Evolutionary conservation across 2,888 invertebrate genomes (phyloP), one percentile per base, ranked within the genome.

Genomic region (Cyclophora albipunctata): DNA sequence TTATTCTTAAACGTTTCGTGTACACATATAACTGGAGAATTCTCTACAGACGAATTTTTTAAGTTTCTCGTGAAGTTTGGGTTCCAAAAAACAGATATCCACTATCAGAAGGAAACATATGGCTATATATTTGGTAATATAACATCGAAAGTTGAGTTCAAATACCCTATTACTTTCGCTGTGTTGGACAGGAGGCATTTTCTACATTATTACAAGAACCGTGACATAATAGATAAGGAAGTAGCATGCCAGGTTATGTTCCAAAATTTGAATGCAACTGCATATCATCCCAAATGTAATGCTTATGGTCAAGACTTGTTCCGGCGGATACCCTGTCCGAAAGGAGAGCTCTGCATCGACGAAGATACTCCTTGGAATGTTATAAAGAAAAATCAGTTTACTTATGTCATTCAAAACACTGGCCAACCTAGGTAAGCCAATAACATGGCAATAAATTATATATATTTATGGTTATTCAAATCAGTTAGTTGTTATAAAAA

Each of bases 121-220:
- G 98, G 98, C 46, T 98, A 96, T 81, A 96, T 99, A 66, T 99
- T 96, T 78, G 99, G 99, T 7, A 98, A 98, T 79, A 92, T 98
- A 45, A 96, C 98, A 34, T 91, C 95, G 0, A 90, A 87, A 58
- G 85, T 90, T 45, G 89, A 91, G 50, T 92, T 94, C 67, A 90
- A 90, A 52, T 90, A 90, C 59, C 92, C 92, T 6, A 90, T 95
- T 41, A 96, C 96, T 7, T 91, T 98, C 60, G 96, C 96, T n/a
- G 95, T 98, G 6, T 90, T 98, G 60, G 97, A 98, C 76, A 93
- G 96, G 71, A 91, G 92, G 54, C 95, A 94, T 80, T 98, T 98
- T 81, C 84, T 97, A 59, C 94, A 96, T 67, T 97, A 95, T 79
- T 98, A 98, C 78, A 94, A 95, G 52, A 96, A 94, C 78, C 91